These are phyloP conservation scores for Augochlorella aurata DNA, from an alignment of 2,888 invertebrate genomes.

Conservation along the genomic window DNA sequence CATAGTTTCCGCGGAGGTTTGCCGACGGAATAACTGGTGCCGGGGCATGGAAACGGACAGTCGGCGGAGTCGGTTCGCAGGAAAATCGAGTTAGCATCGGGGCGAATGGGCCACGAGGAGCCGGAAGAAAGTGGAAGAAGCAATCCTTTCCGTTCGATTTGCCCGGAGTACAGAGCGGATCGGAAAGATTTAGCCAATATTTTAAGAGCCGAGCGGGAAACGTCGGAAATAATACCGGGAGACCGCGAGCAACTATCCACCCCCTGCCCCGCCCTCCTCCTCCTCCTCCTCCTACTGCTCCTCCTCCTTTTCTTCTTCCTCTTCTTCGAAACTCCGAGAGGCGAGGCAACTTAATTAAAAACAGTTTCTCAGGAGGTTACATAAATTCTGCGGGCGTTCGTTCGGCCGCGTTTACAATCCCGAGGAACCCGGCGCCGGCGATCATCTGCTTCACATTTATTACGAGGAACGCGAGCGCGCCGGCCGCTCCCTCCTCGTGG, in stretches of 20 bases:
- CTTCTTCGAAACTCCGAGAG: not conserved
- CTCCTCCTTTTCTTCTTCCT: not conserved
- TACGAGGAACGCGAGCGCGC: slow-evolving; percentile 12
- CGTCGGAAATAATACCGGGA: slow-evolving; percentile 8
- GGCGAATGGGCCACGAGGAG: slow-evolving; percentile 31
- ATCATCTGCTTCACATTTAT: slow-evolving; percentile 51
- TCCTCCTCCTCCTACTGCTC: not conserved
- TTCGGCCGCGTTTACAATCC: slow-evolving; percentile 43
- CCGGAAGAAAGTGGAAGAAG: slow-evolving; percentile 35
- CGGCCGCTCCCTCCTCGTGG: slow-evolving; percentile 20
- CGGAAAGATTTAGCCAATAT: slow-evolving; percentile 5
- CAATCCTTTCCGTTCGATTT: slow-evolving; percentile 40
- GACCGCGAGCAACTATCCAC: not conserved
- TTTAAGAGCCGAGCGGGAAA: slow-evolving; percentile 2
- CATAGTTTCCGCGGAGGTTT: slow-evolving; percentile 17
- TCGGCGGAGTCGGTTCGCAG: slow-evolving; percentile 29
- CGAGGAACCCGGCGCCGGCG: slow-evolving; percentile 24
- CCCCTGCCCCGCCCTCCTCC: not conserved
- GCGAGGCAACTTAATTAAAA: slow-evolving; percentile 20
- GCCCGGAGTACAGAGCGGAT: not conserved
- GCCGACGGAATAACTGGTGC: slow-evolving; percentile 45
- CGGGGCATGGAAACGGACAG: slow-evolving; percentile 39
- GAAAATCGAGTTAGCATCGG: slow-evolving; percentile 54
- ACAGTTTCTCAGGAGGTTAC: slow-evolving; percentile 11
- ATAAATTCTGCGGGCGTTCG: slow-evolving; percentile 24